Percentiles rank a stretch among this genome's conserved stretches.
These are phyloP conservation scores for Eupithecia exiguata DNA, from an alignment of 2,888 invertebrate genomes.

Conservation along the genomic window DNA sequence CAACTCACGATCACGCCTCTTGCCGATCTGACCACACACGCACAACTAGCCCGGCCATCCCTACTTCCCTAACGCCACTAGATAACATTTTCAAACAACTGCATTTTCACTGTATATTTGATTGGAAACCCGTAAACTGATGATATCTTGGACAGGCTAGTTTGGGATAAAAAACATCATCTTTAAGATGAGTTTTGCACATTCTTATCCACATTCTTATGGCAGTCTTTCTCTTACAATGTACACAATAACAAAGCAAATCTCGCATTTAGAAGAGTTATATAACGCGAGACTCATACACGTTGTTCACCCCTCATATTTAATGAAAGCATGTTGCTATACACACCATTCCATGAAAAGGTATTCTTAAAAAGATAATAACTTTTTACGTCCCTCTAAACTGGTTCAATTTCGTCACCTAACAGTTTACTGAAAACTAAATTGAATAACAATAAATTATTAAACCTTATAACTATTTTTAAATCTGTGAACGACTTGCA, in stretches of 20 bases:
- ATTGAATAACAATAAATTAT: conserved; percentile 84
- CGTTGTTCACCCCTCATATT: conserved; percentile 76
- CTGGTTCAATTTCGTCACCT: conserved; percentile 83
- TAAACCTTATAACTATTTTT: conserved; percentile 83
- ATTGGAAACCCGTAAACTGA: conserved; percentile 55
- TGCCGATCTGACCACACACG: conserved; percentile 66
- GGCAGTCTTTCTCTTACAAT: conserved; percentile 81
- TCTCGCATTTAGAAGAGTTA: conserved; percentile 63
- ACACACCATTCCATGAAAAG: conserved; percentile 66
- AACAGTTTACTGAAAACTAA: conserved; percentile 81
- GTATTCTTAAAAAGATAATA: conserved; percentile 78
- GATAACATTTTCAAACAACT: conserved; percentile 38
- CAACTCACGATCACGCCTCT: conserved; percentile 70
- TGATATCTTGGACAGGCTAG: conserved; percentile 64
- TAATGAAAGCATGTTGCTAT: conserved; percentile 67
- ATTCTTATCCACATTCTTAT: conserved; percentile 72
- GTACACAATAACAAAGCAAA: conserved; percentile 80
- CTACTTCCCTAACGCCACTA: conserved; percentile 47
- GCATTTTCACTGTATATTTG: conserved; percentile 49
- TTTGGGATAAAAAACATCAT: conserved; percentile 70
- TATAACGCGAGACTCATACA: conserved; percentile 71
- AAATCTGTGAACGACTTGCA: conserved; percentile 79
- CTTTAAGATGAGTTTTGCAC: conserved; percentile 76
- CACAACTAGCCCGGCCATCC: conserved; percentile 60
- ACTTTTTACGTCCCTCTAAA: conserved; percentile 81